Percentiles rank a stretch among this genome's conserved stretches.
phyloP scores from a whole-genome alignment of 2,888 invertebrate species.

The Trachelus stipa region DNA sequence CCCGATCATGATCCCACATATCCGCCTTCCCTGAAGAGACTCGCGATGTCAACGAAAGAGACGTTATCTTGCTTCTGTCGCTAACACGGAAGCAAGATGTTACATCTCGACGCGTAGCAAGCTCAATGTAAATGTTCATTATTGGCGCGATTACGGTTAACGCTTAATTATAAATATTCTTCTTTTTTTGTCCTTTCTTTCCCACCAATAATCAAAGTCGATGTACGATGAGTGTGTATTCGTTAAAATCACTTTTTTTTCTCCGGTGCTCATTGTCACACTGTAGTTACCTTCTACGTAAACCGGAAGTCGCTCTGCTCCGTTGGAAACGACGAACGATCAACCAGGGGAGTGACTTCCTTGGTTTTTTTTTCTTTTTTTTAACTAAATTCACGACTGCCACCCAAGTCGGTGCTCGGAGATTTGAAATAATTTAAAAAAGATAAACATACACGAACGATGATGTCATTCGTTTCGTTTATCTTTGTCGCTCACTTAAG shows the following conservation, averaged over 20 bases:
- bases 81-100: neutral
- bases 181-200: neutral
- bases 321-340: neutral
- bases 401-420: neutral
- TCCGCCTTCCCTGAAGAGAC: neutral
- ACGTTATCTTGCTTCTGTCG: neutral
- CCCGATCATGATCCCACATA: neutral
- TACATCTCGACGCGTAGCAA: neutral
- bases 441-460: neutral
- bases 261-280: neutral
- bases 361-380: neutral
- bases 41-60: neutral
- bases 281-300: neutral
- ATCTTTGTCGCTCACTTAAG: neutral
- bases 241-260: neutral
- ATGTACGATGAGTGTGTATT: neutral
- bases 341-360: neutral
- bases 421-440: neutral
- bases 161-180: neutral
- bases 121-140: neutral
- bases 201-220: neutral
- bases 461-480: neutral
- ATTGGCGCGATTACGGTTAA: neutral
- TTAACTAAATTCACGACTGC: neutral
- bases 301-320: neutral